Evolutionary conservation across 2,113 vertebrate species (phyloP).

Genomic region (Stegostoma tigrinum): DNA sequence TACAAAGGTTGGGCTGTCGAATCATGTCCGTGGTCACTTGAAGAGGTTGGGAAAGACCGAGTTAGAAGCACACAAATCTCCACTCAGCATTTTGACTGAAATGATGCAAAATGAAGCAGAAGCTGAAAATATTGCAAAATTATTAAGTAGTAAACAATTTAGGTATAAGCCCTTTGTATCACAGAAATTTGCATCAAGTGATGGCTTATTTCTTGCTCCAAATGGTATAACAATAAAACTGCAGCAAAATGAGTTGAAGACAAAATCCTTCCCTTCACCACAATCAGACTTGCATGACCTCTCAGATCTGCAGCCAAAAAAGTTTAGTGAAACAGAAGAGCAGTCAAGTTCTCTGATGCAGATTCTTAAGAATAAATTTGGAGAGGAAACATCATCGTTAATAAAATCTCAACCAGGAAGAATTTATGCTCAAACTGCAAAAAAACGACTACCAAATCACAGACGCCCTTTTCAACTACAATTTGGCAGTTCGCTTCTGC

Average conservation of each 20-base stretch:
- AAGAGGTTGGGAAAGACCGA: slow-evolving; percentile 81
- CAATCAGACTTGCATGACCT: slow-evolving; percentile 59
- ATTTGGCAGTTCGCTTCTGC: slow-evolving; percentile 65
- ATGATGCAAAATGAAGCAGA: slow-evolving; percentile 82
- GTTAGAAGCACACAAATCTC: slow-evolving; percentile 76
- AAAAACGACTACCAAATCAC: slow-evolving; percentile 67
- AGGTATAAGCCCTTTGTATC: slow-evolving; percentile 69
- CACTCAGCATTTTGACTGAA: slow-evolving; percentile 77
- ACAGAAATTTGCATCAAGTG: slow-evolving; percentile 66
- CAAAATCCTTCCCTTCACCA: slow-evolving; percentile 64
- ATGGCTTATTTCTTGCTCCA: slow-evolving; percentile 66
- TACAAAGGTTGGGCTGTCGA: slow-evolving; percentile 88
- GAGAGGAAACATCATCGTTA: slow-evolving; percentile 59
- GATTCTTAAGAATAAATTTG: slow-evolving; percentile 71
- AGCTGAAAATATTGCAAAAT: slow-evolving; percentile 73
- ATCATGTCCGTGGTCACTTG: slow-evolving; percentile 86
- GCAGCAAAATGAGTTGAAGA: slow-evolving; percentile 73
- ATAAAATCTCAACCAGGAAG: slow-evolving; percentile 52
- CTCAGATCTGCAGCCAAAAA: slow-evolving; percentile 64
- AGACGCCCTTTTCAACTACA: slow-evolving; percentile 72
- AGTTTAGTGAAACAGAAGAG: slow-evolving; percentile 60
- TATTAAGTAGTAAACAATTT: slow-evolving; percentile 74
- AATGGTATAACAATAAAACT: slow-evolving; percentile 72
- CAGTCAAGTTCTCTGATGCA: slow-evolving; percentile 77
- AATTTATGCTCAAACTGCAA: slow-evolving; percentile 65